Base-by-base conservation (phyloP, 2,113 vertebrate genomes). In the Aythya baeri region DNA sequence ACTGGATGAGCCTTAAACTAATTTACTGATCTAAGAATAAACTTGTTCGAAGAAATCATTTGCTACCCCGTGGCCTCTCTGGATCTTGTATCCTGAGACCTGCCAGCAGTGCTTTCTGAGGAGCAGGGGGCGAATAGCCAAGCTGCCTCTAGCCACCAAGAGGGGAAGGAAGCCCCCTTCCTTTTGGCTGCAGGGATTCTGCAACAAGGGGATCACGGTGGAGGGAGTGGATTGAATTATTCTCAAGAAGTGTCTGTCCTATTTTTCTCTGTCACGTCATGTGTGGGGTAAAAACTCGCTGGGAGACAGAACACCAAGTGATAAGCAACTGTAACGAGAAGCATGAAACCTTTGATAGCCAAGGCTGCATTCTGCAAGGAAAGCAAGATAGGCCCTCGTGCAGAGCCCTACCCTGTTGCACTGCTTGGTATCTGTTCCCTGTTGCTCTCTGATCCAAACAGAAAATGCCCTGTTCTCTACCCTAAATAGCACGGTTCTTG, bases 11-110 rank as follows among this genome's bases (percentile, higher is more conserved):
- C 66, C 68, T 77, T 84, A 86, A 89, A 85, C 20, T 76, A 65
- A 83, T 77, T 92, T 89, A 31, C 38, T 80, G 70, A 91, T 83
- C 86, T 92, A 94, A 96, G 86, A 97, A 93, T 92, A 95, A 94
- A 76, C 58, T 34, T 71, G 52, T 75, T 93, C 43, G 70, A 92
- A 97, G 68, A 91, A 95, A 91, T 18, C 13, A 38, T 88, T 92
- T 86, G 44, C 81, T 92, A 72, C 61, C 23, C 91, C 17, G 7
- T 86, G 72, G n/a, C 17, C 20, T 88, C 27, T 83, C 43, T 91
- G 82, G 59, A 77, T 95, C 5, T 2, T 44, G 34, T 65, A 34
- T 79, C 5, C 0, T 61, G 65, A 84, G 89, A 72, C 72, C 43
- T 93, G 90, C 49, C 23, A 81, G 25, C 23, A 55, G 38, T 72